These are phyloP conservation scores for Crocidura indochinensis DNA, from an alignment of 2,797 vertebrate species.

Conservation along the genomic window DNA sequence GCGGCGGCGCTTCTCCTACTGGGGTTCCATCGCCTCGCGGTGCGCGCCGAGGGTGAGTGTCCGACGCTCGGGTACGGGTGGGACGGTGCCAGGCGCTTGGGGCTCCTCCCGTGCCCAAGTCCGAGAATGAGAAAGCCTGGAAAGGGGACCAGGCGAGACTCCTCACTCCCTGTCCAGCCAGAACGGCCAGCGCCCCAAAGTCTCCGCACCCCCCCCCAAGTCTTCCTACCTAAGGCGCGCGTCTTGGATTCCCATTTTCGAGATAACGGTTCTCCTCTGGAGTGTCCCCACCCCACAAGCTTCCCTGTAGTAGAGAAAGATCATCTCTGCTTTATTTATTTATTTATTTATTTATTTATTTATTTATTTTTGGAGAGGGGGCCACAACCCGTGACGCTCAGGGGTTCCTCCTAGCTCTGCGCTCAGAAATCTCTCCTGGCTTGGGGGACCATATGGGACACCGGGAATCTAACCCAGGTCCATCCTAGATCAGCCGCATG, in stretches of 20 bases:
- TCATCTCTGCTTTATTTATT: no score
- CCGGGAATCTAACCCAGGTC: no score
- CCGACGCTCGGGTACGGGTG: neutral
- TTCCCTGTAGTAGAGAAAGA: no score
- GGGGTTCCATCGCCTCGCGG: slow-evolving; percentile 84
- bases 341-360: no score
- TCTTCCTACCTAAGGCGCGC: neutral
- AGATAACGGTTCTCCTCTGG: no score
- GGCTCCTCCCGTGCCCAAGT: neutral
- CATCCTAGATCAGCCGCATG: no score
- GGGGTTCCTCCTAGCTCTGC: no score
- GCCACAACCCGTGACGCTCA: no score
- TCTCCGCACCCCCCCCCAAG: neutral
- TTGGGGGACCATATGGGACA: no score
- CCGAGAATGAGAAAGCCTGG: neutral
- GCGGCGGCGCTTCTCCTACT: slow-evolving; percentile 85
- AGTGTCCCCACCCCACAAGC: no score
- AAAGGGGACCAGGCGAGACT: neutral
- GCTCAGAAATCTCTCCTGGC: no score
- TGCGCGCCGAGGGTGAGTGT: slow-evolving; percentile 93
- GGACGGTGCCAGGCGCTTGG: slow-evolving; percentile 30
- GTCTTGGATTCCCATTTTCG: neutral
- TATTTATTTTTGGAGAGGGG: no score
- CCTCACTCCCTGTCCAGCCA: neutral
- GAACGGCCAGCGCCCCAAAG: neutral